Evolutionary conservation across 2,797 vertebrate genomes (phyloP).

Genomic region (Leptatherina wallacei): DNA sequence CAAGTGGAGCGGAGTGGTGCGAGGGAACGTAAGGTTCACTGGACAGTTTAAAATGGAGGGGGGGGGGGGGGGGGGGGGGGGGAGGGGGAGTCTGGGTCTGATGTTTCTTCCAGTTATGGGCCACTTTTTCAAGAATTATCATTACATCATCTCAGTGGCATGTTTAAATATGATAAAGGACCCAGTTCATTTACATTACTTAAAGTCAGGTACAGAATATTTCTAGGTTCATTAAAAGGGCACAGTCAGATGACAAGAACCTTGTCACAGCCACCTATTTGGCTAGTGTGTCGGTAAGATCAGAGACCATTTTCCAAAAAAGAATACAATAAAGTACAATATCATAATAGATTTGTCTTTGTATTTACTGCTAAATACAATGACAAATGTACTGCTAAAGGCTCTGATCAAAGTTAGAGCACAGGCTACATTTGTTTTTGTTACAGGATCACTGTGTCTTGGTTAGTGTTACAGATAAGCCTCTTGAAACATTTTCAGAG

Average conservation of each 20-base stretch:
- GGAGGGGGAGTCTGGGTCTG: neutral
- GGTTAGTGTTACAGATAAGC: neutral
- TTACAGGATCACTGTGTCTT: neutral
- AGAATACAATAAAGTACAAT: neutral
- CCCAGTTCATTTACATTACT: neutral
- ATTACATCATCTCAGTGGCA: neutral
- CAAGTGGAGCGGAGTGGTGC: slow-evolving; percentile 36
- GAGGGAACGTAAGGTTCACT: neutral
- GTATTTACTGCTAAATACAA: too few relatives aligned
- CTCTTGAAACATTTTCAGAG: neutral
- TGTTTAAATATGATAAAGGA: neutral
- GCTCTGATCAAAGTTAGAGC: neutral
- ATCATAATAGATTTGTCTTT: neutral
- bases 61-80: too few relatives aligned
- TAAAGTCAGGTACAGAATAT: neutral
- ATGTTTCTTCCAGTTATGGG: neutral
- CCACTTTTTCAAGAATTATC: neutral
- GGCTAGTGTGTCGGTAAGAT: neutral
- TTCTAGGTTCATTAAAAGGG: neutral
- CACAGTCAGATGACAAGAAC: neutral
- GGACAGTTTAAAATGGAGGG: neutral
- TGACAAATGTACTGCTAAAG: neutral
- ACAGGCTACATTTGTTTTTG: neutral
- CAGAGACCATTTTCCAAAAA: neutral
- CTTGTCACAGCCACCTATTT: neutral